phyloP scores from a whole-genome alignment of 1,140 invertebrate genomes.

The Megathymus violae region DNA sequence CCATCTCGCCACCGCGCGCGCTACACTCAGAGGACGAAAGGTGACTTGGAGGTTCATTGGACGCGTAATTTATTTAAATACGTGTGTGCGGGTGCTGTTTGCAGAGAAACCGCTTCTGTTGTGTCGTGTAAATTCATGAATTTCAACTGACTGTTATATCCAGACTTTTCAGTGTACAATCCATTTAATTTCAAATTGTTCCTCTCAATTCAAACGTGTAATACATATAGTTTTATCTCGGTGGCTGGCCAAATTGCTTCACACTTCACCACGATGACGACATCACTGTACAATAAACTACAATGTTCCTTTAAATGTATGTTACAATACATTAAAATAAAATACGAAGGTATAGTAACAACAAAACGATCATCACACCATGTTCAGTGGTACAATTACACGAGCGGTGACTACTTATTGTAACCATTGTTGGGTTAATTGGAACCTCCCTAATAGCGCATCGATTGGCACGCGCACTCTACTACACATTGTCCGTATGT shows the following conservation, averaged over 20 bases:
- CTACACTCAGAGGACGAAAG: slow-evolving; percentile 27
- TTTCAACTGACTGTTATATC: background rate
- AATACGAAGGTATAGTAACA: too few relatives aligned
- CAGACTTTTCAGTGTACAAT: too few relatives aligned
- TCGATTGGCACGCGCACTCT: slow-evolving; percentile 5
- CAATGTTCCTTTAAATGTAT: background rate
- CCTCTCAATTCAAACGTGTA: too few relatives aligned
- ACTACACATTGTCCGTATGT: background rate
- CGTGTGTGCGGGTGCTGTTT: slow-evolving; percentile 4
- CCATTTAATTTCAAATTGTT: too few relatives aligned
- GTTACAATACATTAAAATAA: too few relatives aligned
- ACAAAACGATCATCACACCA: background rate
- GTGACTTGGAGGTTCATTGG: slow-evolving; percentile 28
- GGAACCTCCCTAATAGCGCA: slow-evolving; percentile 12
- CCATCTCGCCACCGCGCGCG: background rate
- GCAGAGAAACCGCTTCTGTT: slow-evolving; percentile 9
- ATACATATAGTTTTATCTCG: too few relatives aligned
- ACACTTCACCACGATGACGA: too few relatives aligned
- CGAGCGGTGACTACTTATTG: slow-evolving; percentile 14
- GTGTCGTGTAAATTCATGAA: background rate
- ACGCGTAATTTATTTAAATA: slow-evolving; percentile 32
- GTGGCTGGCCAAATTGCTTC: too few relatives aligned
- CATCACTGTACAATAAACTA: background rate
- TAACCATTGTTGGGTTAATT: slow-evolving; percentile 22
- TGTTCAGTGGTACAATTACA: slow-evolving; percentile 11